Conservation (phyloP, 1,140 invertebrate genomes). For the Drosophila littoralis region DNA sequence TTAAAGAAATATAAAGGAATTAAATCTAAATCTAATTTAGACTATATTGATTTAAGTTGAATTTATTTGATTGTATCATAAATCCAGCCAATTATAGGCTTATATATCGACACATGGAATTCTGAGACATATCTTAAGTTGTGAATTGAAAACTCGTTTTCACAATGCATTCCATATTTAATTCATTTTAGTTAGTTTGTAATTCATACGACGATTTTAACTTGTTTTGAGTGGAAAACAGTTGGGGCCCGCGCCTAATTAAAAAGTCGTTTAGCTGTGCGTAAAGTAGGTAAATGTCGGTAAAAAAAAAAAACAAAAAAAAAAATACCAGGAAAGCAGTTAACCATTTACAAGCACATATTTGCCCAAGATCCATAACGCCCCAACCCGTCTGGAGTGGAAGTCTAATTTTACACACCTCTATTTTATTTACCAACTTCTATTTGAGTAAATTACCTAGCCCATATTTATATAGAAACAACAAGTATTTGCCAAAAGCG, state of each 20-base stretch:
- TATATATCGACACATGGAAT: neutral
- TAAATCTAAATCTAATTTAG: no score
- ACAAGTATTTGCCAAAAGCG: neutral
- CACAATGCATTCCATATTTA: slow-evolving; percentile 7
- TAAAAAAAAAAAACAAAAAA: neutral
- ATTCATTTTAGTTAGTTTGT: neutral
- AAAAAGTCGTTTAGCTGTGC: slow-evolving; percentile 12
- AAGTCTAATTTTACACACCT: slow-evolving; percentile 4
- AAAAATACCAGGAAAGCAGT: slow-evolving; percentile 14
- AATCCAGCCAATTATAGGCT: neutral
- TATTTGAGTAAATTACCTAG: no score
- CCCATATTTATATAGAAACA: neutral
- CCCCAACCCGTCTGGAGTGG: neutral
- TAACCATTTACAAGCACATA: slow-evolving; percentile 14
- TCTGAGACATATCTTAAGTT: neutral
- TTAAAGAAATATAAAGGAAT: no score
- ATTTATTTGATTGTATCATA: no score
- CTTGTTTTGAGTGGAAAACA: slow-evolving; percentile 46
- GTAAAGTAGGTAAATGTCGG: slow-evolving; percentile 27
- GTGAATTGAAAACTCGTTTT: slow-evolving; percentile 4
- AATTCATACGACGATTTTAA: slow-evolving; percentile 10
- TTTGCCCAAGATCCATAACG: slow-evolving; percentile 4
- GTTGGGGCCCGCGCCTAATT: slow-evolving; percentile 5
- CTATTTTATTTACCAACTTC: no score
- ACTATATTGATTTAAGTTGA: no score